phyloP scores from a whole-genome alignment of 2,113 vertebrate genomes.

The Sinocyclocheilus maitianheensis region DNA sequence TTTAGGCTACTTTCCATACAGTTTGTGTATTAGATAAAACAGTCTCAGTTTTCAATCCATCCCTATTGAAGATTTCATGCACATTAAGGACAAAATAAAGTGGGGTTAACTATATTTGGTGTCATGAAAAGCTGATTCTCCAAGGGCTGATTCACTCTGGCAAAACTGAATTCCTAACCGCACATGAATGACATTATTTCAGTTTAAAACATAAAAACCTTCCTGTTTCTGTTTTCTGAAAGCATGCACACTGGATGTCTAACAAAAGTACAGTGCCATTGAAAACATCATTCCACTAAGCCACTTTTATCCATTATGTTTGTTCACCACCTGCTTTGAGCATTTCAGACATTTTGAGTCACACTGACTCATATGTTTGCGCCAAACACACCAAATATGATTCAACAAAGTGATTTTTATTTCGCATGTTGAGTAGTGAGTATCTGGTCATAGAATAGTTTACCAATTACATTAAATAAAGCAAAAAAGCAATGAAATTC shows the following conservation, averaged over 20 bases:
- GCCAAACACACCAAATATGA: background rate
- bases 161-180: background rate
- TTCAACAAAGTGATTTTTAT: background rate
- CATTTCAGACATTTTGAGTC: background rate
- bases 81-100: background rate
- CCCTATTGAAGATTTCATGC: background rate
- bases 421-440: background rate
- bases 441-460: background rate
- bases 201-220: background rate
- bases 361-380: background rate
- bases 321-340: background rate
- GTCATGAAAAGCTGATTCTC: background rate
- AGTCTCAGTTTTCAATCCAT: background rate
- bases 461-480: background rate
- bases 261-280: background rate
- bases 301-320: background rate
- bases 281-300: background rate
- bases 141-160: background rate
- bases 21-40: background rate
- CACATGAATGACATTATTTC: background rate
- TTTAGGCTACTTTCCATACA: conserved; percentile 36
- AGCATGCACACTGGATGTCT: background rate
- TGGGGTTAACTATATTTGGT: no score
- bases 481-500: background rate
- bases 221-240: background rate